Conservation (phyloP, 2,113 vertebrate genomes). For the Dipodomys merriami region DNA sequence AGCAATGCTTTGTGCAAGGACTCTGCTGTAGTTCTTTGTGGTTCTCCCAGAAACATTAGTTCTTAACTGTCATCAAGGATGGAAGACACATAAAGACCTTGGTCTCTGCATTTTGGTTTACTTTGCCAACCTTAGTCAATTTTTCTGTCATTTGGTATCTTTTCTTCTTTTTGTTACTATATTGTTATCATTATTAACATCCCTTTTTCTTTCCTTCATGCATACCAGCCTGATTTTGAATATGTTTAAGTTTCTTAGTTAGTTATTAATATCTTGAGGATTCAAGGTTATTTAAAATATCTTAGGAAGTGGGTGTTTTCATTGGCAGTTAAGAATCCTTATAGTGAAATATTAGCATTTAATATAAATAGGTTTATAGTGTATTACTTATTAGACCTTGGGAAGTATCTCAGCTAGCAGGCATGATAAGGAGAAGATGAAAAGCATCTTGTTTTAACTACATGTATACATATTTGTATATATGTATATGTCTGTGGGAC, state of each 20-base stretch:
- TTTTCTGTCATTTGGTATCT: neutral
- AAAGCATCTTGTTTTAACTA: neutral
- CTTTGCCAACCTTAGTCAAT: neutral
- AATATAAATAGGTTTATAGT: neutral
- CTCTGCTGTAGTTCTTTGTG: neutral
- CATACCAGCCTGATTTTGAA: neutral
- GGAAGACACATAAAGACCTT: neutral
- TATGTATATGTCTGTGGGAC: neutral
- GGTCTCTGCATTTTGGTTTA: neutral
- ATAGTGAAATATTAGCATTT: conserved; percentile 38
- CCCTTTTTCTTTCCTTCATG: no score
- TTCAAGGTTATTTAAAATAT: conserved; percentile 17
- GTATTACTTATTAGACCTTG: neutral
- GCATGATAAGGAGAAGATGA: neutral
- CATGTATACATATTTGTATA: no score
- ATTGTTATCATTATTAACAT: conserved; percentile 15
- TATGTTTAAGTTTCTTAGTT: conserved; percentile 39
- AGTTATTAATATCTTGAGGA: conserved; percentile 51
- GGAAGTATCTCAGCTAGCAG: neutral
- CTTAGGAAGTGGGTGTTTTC: neutral
- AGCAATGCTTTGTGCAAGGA: neutral
- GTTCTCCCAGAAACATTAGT: neutral
- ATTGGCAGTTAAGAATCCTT: conserved; percentile 20
- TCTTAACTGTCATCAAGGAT: neutral
- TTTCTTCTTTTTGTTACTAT: neutral